Percentiles rank a stretch among this genome's conserved stretches.
These are phyloP conservation scores for Limosa lapponica DNA, from an alignment of 2,797 vertebrate genomes.

Conservation along the genomic window DNA sequence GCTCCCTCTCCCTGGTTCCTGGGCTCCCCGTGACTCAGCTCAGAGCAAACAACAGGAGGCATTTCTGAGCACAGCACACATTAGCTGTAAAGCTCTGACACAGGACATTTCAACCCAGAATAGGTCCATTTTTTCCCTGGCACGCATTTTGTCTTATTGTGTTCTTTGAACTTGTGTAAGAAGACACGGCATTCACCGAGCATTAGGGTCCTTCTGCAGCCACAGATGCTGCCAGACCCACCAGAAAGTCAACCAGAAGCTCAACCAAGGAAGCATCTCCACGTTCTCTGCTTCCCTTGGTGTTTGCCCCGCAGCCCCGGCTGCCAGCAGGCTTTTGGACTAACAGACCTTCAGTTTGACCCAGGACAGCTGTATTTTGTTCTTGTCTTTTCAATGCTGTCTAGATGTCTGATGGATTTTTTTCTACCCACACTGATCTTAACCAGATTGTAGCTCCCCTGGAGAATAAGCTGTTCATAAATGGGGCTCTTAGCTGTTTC, in stretches of 20 bases:
- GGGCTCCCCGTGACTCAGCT: neutral
- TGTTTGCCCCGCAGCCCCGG: neutral
- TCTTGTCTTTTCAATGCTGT: neutral
- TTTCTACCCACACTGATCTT: neutral
- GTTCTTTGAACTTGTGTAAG: neutral
- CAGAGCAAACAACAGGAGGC: neutral
- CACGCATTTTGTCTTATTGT: no score
- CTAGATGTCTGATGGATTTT: neutral
- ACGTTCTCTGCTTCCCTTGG: rapidly evolving
- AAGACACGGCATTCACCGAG: neutral
- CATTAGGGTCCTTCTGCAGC: neutral
- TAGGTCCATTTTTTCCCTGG: neutral
- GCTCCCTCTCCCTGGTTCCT: neutral
- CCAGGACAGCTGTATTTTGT: neutral
- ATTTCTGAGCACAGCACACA: neutral
- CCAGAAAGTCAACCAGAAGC: neutral
- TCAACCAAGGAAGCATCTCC: neutral
- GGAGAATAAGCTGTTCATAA: conserved; percentile 14
- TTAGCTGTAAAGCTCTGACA: neutral
- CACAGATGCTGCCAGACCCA: neutral
- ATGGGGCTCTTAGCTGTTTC: neutral
- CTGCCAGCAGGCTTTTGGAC: neutral
- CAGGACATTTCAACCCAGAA: neutral
- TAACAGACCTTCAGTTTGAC: neutral
- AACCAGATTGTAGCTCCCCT: neutral